Evolutionary conservation across 2,113 vertebrate genomes (phyloP).

Genomic region (Oxyura jamaicensis): DNA sequence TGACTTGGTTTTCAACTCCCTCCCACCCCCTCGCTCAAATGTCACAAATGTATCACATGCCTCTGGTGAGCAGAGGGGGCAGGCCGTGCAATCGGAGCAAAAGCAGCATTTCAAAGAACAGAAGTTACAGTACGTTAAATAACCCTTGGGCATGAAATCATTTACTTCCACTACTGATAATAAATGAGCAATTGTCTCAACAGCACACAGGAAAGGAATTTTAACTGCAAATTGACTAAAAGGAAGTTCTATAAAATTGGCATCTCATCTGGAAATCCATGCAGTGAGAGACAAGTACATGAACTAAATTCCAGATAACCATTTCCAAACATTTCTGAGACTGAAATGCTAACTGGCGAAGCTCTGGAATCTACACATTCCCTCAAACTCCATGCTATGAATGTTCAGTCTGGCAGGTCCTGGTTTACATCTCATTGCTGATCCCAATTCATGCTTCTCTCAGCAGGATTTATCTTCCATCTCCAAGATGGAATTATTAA

Average conservation of each 20-base stretch:
- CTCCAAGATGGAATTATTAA: background rate
- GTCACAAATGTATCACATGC: background rate
- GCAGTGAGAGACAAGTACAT: background rate
- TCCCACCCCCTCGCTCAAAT: background rate
- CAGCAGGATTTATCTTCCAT: background rate
- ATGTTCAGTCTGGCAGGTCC: background rate
- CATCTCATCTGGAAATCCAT: background rate
- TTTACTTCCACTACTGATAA: background rate
- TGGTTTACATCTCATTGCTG: background rate
- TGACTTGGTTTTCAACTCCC: background rate
- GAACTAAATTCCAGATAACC: background rate
- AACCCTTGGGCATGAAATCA: background rate
- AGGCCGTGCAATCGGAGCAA: background rate
- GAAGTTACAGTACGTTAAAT: background rate
- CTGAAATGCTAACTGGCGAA: background rate
- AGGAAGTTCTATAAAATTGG: background rate
- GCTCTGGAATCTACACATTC: background rate
- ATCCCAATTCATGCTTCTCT: background rate
- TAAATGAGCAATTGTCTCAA: background rate
- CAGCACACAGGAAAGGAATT: background rate
- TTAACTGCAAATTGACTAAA: background rate
- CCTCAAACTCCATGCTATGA: background rate
- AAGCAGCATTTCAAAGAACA: background rate
- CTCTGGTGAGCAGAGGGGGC: background rate
- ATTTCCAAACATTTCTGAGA: background rate